These are phyloP conservation scores for Meghimatium bilineatum DNA, from an alignment of 2,888 invertebrate species.

Conservation along the genomic window DNA sequence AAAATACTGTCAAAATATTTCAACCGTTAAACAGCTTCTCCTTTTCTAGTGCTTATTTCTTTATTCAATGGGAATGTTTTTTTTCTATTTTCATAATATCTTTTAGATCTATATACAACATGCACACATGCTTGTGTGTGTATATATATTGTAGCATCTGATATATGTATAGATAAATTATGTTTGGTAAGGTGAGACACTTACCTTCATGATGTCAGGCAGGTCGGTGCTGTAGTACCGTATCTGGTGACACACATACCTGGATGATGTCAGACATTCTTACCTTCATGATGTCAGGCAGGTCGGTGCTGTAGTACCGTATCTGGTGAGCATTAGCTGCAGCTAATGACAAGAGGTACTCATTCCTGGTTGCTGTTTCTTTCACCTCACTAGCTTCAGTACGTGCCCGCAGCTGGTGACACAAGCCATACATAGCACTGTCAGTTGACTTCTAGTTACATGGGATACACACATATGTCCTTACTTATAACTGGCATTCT, in stretches of 20 bases:
- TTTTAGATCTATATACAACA: too few species aligned
- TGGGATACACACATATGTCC: neutral
- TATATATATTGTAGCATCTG: too few species aligned
- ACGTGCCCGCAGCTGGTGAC: slow-evolving; percentile 85
- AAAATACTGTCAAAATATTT: too few species aligned
- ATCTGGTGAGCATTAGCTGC: slow-evolving; percentile 95
- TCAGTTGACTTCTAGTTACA: too few species aligned
- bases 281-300: slow-evolving; percentile 89
- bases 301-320: slow-evolving; percentile 92
- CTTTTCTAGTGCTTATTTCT: too few species aligned
- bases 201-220: too few species aligned
- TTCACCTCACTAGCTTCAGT: slow-evolving; percentile 94
- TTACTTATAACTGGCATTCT: neutral
- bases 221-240: slow-evolving; percentile 87
- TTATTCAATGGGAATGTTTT: too few species aligned
- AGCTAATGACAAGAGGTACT: slow-evolving; percentile 92
- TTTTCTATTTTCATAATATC: too few species aligned
- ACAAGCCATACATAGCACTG: neutral
- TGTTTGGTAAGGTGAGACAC: too few species aligned
- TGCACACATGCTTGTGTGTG: too few species aligned
- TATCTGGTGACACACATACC: slow-evolving; percentile 81
- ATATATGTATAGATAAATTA: too few species aligned
- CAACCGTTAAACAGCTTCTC: too few species aligned
- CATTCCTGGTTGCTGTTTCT: slow-evolving; percentile 94
- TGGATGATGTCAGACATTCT: slow-evolving; percentile 25